These are phyloP conservation scores for Rhinichthys osculus DNA, from an alignment of 2,797 vertebrate genomes.

Conservation along the genomic window DNA sequence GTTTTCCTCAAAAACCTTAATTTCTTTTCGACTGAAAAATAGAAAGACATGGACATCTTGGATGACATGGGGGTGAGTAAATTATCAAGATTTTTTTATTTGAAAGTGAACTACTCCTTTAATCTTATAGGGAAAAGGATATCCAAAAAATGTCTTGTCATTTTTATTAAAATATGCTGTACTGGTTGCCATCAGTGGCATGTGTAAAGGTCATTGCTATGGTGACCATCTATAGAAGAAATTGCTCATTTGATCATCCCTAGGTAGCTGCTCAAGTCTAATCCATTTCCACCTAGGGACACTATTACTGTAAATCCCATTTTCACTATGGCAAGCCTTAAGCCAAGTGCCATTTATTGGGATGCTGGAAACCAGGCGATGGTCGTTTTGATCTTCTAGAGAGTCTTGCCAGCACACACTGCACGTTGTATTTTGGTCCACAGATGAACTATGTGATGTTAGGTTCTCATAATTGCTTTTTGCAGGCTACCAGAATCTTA, in stretches of 20 bases:
- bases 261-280: conserved; percentile 75
- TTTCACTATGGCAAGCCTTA: conserved; percentile 72
- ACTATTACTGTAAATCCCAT: conserved; percentile 78
- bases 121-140: conserved; percentile 22
- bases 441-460: conserved; percentile 30
- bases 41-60: too few species aligned
- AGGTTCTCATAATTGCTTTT: conserved; percentile 19
- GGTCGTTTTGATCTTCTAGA: conserved; percentile 49
- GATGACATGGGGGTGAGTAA: too few species aligned
- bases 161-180: conserved; percentile 42
- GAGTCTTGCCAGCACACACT: conserved; percentile 19
- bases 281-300: conserved; percentile 77
- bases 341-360: conserved; percentile 75
- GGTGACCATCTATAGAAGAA: conserved; percentile 75
- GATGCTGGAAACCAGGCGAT: conserved; percentile 41
- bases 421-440: conserved; percentile 25
- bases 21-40: too few species aligned
- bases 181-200: conserved; percentile 57
- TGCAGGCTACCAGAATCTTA: conserved; percentile 23
- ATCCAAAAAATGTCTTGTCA: conserved; percentile 26
- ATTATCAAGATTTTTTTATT: too few species aligned
- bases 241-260: conserved; percentile 63
- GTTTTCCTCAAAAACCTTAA: too few species aligned
- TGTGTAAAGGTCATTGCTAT: conserved; percentile 79
- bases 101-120: too few species aligned